phyloP scores from a whole-genome alignment of 2,888 invertebrate species.

The Neelides folsomi region DNA sequence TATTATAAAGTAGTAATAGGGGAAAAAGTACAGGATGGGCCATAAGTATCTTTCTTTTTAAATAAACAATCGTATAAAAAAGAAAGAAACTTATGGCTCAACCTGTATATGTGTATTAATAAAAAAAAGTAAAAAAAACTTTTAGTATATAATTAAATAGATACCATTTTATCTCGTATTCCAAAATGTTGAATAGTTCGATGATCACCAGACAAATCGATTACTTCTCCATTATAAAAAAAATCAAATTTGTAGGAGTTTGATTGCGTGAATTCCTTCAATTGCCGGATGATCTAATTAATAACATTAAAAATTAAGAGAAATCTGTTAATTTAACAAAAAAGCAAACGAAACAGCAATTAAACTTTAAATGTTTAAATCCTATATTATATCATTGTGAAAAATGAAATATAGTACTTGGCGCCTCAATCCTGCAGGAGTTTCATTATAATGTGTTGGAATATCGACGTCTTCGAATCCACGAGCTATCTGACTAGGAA shows the following conservation, averaged over 20 bases:
- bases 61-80: not conserved
- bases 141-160: constrained; percentile 34
- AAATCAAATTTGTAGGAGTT: constrained; percentile 68
- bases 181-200: constrained; percentile 74
- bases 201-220: constrained; percentile 75
- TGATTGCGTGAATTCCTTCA: constrained; percentile 27
- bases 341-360: not conserved
- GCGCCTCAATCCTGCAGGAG: constrained; percentile 68
- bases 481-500: constrained; percentile 68
- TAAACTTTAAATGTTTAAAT: not conserved
- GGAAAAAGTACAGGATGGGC: too few relatives aligned
- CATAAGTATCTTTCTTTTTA: too few relatives aligned
- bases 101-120: not conserved
- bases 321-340: not conserved
- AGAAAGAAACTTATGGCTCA: not conserved
- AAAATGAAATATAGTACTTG: constrained; percentile 49
- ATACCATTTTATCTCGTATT: constrained; percentile 74
- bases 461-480: constrained; percentile 77
- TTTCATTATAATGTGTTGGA: constrained; percentile 87
- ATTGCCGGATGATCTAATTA: constrained; percentile 28
- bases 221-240: constrained; percentile 72
- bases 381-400: not conserved
- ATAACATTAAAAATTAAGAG: not conserved
- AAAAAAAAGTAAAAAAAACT: not conserved
- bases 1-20: too few relatives aligned